Evolutionary conservation across 2,113 vertebrate genomes (phyloP).

Genomic region (Catharus fuscescens): DNA sequence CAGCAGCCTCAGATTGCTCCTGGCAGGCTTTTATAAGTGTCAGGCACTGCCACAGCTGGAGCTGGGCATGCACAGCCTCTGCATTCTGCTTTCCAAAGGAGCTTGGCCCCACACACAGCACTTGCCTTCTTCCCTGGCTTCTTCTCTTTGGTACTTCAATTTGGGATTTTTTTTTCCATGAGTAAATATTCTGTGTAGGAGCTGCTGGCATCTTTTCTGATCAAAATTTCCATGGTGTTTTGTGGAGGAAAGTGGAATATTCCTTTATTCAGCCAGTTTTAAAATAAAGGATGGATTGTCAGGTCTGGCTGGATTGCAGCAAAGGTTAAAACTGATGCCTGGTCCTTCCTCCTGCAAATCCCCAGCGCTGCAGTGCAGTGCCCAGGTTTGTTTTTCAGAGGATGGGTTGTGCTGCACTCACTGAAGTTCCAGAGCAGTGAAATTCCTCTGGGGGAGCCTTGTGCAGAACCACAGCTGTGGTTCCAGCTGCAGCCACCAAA

Average conservation of each 20-base stretch:
- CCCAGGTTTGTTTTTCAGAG: too few relatives aligned
- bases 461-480: too few relatives aligned
- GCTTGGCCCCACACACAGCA: background rate
- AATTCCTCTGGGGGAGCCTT: too few relatives aligned
- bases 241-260: background rate
- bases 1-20: background rate
- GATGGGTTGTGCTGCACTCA: too few relatives aligned
- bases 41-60: background rate
- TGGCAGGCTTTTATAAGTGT: background rate
- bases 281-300: background rate
- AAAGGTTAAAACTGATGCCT: too few relatives aligned
- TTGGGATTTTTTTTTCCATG: accelerated
- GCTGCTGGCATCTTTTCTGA: background rate
- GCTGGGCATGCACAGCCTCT: background rate
- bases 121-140: background rate
- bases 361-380: too few relatives aligned
- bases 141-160: background rate
- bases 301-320: too few relatives aligned
- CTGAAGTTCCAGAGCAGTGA: too few relatives aligned
- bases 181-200: background rate
- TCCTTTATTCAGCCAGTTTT: background rate
- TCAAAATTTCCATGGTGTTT: accelerated
- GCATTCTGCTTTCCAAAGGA: background rate
- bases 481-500: too few relatives aligned
- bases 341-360: too few relatives aligned